Base-by-base conservation (phyloP, 2,797 vertebrate species). In the Lacerta agilis region DNA sequence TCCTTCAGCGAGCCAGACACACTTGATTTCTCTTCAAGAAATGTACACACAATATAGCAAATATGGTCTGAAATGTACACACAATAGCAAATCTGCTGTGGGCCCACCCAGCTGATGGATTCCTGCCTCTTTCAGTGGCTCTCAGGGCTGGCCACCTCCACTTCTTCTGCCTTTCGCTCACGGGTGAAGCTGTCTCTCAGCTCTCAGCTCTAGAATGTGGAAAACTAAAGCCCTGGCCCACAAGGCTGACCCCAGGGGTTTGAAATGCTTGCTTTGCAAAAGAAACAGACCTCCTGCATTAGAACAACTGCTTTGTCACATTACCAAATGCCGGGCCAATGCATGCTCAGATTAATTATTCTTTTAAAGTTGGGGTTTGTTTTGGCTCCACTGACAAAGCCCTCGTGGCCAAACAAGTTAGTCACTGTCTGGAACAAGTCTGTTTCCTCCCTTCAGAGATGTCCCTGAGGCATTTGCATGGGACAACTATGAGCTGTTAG, bases 271-370 rank as follows among this genome's bases (percentile, higher is more conserved):
- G 49, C 6, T 36, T 87, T 88, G 76, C 75, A 86, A 77, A 90
- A 90, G 10, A 5, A 29, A 18, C 27, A 82, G 87, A 87, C 83
- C 88, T 88, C 87, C 86, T 90, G 25, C 69, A 83, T 78, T 61
- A 88, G 66, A 61, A 13, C 87, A 85, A 88, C 82, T 87, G 38
- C 29, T 83, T 82, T 55, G 58, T 81, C 33, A 69, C 71, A 2
- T 86, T 80, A 90, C 89, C 92, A 90, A 92, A 36, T 61, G 90
- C 67, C 33, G 75, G 86, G 29, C 79, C 89, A 85, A 90, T 78
- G 29, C 88, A 93, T 88, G 93, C 94, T 82, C 86, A 89, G 90
- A 88, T 86, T 92, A 93, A 94, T 93, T 92, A 81, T 49, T 89
- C 92, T 87, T 94, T 93, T 88, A 29, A 90, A 76, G 75, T 75